A percentile compares a stretch with the other conserved stretches of the same genome.
These are phyloP conservation scores for Drosophila repleta DNA, from an alignment of 1,140 invertebrate species.

Conservation along the genomic window DNA sequence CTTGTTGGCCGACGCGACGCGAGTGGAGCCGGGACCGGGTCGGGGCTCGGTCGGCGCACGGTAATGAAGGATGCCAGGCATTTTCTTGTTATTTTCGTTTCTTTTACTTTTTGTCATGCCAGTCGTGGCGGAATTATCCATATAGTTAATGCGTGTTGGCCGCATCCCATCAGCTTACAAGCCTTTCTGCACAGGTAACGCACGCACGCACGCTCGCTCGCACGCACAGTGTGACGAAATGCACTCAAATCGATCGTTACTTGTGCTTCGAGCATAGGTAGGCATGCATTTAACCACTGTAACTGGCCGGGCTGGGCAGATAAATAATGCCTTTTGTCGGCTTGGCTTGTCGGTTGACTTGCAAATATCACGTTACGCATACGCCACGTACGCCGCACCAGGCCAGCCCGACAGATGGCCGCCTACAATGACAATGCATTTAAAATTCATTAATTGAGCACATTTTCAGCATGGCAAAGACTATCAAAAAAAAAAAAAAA, in stretches of 20 bases:
- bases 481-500: too few relatives aligned
- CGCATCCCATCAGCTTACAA: constrained; percentile 36
- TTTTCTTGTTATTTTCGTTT: constrained; percentile 72
- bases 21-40: constrained; percentile 24
- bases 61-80: constrained; percentile 77
- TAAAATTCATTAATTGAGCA: constrained; percentile 81
- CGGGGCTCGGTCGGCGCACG: constrained; percentile 10
- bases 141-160: constrained; percentile 69
- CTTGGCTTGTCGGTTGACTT: constrained; percentile 64
- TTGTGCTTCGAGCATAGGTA: neutral
- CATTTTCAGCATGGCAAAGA: constrained; percentile 48
- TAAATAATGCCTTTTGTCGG: constrained; percentile 52
- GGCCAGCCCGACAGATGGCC: constrained; percentile 6
- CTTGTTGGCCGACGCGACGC: constrained; percentile 13
- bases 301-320: constrained; percentile 37
- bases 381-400: constrained; percentile 48
- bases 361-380: constrained; percentile 71
- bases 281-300: neutral
- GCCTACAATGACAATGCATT: constrained; percentile 73
- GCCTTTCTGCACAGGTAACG: constrained; percentile 52
- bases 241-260: neutral
- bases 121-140: constrained; percentile 63
- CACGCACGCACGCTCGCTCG: constrained; percentile 71
- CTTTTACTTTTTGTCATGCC: constrained; percentile 43
- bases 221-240: constrained; percentile 47